Evolutionary conservation across 1,140 invertebrate genomes (phyloP).

Genomic region (Ptiloglossa arizonensis): DNA sequence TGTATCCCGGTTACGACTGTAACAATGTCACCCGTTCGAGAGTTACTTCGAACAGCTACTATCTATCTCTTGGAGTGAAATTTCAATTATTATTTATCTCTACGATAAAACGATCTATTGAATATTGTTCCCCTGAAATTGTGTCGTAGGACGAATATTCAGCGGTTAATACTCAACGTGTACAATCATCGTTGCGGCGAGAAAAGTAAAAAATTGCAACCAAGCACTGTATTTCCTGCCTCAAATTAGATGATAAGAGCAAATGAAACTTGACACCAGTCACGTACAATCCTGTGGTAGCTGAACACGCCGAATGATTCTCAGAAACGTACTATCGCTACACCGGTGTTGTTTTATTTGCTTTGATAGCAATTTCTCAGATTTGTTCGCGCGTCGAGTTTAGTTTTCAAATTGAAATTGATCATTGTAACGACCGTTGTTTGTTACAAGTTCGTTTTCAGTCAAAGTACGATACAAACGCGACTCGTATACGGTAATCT

Average conservation of each 20-base stretch:
- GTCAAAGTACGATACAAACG: too few relatives aligned
- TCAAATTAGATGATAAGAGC: conserved; percentile 55
- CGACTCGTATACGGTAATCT: too few relatives aligned
- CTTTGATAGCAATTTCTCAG: not conserved
- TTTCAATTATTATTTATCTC: not conserved
- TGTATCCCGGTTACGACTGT: not conserved
- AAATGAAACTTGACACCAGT: conserved; percentile 53
- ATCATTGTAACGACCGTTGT: not conserved
- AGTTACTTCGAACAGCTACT: not conserved
- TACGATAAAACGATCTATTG: not conserved
- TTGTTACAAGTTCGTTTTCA: too few relatives aligned
- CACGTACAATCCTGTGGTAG: conserved; percentile 52
- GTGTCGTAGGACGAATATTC: not conserved
- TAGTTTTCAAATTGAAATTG: not conserved
- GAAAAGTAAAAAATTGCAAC: not conserved
- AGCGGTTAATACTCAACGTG: too few relatives aligned
- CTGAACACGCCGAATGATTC: conserved; percentile 53
- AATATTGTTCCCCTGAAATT: not conserved
- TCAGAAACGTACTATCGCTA: conserved; percentile 58
- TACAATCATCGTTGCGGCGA: not conserved
- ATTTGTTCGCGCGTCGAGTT: not conserved
- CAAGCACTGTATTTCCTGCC: conserved; percentile 26
- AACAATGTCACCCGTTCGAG: not conserved
- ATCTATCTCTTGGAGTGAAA: not conserved
- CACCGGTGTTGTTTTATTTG: conserved; percentile 23